Percentiles rank a stretch among this genome's conserved stretches.
Conservation (phyloP, 2,113 vertebrate genomes). For the Notothenia coriiceps region DNA sequence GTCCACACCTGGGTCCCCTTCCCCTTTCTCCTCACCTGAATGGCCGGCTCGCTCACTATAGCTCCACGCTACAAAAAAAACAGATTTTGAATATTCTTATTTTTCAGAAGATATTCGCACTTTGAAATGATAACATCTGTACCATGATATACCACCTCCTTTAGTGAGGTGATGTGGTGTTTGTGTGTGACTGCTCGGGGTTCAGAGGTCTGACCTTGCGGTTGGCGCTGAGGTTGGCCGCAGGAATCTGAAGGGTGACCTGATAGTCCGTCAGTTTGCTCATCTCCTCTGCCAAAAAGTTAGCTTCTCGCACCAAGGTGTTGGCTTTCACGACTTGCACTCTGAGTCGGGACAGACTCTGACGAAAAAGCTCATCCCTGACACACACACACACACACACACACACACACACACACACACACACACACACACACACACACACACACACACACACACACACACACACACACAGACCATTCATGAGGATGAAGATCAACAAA, state of each 20-base stretch:
- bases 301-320: constrained; percentile 95
- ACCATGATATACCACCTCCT: background rate
- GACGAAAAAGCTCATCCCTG: constrained; percentile 96
- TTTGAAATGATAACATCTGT: background rate
- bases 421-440: constrained; percentile 11
- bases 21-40: constrained; percentile 94
- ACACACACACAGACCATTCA: background rate
- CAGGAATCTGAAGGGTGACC: constrained; percentile 98
- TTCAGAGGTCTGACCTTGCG: constrained; percentile 88
- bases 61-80: constrained; percentile 88
- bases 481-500: background rate
- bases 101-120: background rate
- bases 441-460: too few relatives aligned
- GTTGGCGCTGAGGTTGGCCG: constrained; percentile 97
- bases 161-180: background rate
- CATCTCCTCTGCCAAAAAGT: constrained; percentile 98
- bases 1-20: constrained; percentile 97
- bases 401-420: constrained; percentile 18
- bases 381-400: constrained; percentile 30
- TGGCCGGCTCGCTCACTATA: constrained; percentile 97
- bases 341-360: constrained; percentile 93
- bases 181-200: background rate
- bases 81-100: background rate
- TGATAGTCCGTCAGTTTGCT: constrained; percentile 95
- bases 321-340: constrained; percentile 98